Conservation (phyloP, 1,140 invertebrate genomes). For the Drosophila arizonae region DNA sequence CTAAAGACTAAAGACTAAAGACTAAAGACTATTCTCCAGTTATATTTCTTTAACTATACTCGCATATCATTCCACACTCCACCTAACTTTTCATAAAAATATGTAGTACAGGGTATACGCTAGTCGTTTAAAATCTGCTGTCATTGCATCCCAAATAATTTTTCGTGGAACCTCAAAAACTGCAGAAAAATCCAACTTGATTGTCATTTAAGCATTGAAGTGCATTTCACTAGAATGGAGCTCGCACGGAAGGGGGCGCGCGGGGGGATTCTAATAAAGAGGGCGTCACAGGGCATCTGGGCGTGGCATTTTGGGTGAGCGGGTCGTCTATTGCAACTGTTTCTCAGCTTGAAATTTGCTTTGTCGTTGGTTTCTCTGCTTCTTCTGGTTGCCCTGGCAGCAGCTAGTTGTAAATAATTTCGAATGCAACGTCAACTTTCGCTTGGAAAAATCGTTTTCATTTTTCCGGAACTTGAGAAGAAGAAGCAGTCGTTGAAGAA, state of each 20-base stretch:
- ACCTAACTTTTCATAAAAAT: no score
- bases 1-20: no score
- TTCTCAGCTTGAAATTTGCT: conserved; percentile 21
- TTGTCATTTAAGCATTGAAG: conserved; percentile 51
- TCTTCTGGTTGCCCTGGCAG: conserved; percentile 39
- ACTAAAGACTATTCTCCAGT: no score
- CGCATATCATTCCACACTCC: no score
- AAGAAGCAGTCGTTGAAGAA: neutral
- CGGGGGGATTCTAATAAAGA: neutral
- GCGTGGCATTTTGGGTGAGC: neutral
- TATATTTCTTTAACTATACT: no score
- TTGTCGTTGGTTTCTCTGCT: conserved; percentile 19
- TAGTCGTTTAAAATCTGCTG: conserved; percentile 3
- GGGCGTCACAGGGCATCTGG: neutral
- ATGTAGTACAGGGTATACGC: neutral
- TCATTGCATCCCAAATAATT: conserved; percentile 43
- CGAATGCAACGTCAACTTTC: conserved; percentile 43
- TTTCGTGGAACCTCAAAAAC: conserved; percentile 33
- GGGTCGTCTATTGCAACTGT: conserved; percentile 12
- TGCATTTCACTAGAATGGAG: conserved; percentile 38
- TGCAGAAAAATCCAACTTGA: conserved; percentile 14
- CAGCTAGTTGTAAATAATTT: conserved; percentile 50
- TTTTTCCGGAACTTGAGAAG: neutral
- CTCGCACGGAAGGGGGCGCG: neutral
- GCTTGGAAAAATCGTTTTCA: conserved; percentile 33